Conservation (phyloP, 2,113 vertebrate species). For the Microcebus murinus region DNA sequence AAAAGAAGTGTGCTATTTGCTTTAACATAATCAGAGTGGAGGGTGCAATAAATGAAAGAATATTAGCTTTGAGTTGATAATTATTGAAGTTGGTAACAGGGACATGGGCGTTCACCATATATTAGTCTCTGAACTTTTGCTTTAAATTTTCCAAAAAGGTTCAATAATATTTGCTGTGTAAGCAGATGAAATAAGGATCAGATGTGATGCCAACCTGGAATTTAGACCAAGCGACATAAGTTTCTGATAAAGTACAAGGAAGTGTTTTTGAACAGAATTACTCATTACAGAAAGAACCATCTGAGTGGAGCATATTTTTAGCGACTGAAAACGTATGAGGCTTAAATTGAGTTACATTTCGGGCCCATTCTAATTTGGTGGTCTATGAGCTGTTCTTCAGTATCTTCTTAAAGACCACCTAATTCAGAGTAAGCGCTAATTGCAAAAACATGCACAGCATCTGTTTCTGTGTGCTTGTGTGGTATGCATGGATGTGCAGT, state of each 20-base stretch:
- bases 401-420: not conserved
- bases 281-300: not conserved
- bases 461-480: not conserved
- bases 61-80: not conserved
- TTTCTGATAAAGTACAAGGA: conserved; percentile 19
- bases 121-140: not conserved
- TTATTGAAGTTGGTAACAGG: not conserved
- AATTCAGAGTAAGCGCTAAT: not conserved
- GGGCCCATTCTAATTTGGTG: not conserved
- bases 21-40: not conserved
- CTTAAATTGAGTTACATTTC: not conserved
- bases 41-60: conserved; percentile 8
- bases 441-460: not conserved
- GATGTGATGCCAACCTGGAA: not conserved
- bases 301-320: not conserved
- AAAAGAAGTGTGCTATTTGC: not conserved
- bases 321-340: not conserved
- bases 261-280: not conserved
- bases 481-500: not conserved
- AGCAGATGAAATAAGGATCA: not conserved
- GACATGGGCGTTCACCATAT: not conserved
- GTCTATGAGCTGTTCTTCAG: not conserved
- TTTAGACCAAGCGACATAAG: not conserved
- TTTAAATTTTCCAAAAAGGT: not conserved
- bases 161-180: not conserved